Base-by-base conservation (phyloP, 2,113 vertebrate species). In the Haliaeetus leucogaster region DNA sequence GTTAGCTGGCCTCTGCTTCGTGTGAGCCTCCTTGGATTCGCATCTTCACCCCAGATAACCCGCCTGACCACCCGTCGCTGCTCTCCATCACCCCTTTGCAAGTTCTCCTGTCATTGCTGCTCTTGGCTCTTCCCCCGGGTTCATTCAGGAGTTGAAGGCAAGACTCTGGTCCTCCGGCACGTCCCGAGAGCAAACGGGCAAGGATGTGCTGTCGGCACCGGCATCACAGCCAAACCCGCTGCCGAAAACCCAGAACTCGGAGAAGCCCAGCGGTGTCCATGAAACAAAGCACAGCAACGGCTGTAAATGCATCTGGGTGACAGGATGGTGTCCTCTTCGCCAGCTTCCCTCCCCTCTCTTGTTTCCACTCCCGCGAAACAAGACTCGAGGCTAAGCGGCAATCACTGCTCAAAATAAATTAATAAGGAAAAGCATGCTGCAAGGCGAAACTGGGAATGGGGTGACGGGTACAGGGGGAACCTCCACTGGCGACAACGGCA, bases 351-450 rank as follows among this genome's bases (percentile, higher is more conserved):
- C n/a, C 2, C 30, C 59, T 21, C 9, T 4, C 34, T 9, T 3
- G 4, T 16, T 32, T 11, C 66, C 8, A 1, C 9, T 40, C 66
- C 66, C 32, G 2, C 21, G 47, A 16, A 27, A 10, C 48, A 11
- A 38, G 20, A 5, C 55, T 50, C 1, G 1, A 19, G 74, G 30
- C 32, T 2, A 11, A 5, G 6, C 21, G 18, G 40, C 4, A 2
- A 22, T 40, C 13, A 20, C 43, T 25, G 62, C 32, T 58, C 32
- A n/a, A 18, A 34, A 26, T 2, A 5, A 62, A 53, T 32, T 8
- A 4, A 5, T 3, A 1, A 13, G 32, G 34, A 23, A 17, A 61
- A 61, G 50, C 6, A 5, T 14, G 23, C n/a, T 26, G 42, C 40
- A 10, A 62, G n/a, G 62, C 3, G 9, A 25, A 6, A 25, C 4